Base-by-base conservation (phyloP, 2,797 vertebrate genomes). In the Pangasius macronema region DNA sequence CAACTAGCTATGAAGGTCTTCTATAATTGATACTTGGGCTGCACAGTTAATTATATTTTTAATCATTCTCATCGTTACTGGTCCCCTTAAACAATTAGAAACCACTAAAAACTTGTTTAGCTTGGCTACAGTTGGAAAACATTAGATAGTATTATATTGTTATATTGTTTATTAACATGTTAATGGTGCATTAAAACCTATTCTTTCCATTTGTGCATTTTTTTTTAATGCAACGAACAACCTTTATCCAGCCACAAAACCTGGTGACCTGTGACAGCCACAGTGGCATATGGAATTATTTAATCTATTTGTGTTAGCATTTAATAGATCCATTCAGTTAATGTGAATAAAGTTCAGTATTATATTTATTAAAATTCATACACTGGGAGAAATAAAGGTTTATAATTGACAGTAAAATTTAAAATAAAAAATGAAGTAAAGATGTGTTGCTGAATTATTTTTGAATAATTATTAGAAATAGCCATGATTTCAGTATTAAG, bases 1-100 rank as follows among this genome's bases (percentile, higher is more conserved):
- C 30, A 82, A 82, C 27, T 46, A 63, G 14, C 39, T 65, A 46
- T 63, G 80, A 63, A 63, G 80, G 59, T n/a, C 80, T 39, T 81
- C 53, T 27, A 59, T 22, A 81, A 59, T 16, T 81, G 20, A 82
- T 49, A 46, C 22, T 65, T n/a, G 10, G 55, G 33, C 51, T 39
- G 79, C 24, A 63, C 36, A 16, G 4, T 63, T 59, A 24, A 81
- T 39, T 39, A 14, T 20, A 77, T 55, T 77, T 77, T 59, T 49
- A 49, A 42, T 65, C 39, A 82, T 65, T 39, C 24, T 30, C 10
- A 82, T n/a, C 63, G 46, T 63, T 61, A 39, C 33, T n/a, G 2
- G 14, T 2, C 11, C 11, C 20, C 76, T 80, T 39, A 80, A 80
- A 80, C 30, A 80, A 27, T 59, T 80, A 61, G 33, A 61, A 3